Evolutionary conservation across 2,113 vertebrate genomes (phyloP).

Genomic region (Chlorodrepanis virens): DNA sequence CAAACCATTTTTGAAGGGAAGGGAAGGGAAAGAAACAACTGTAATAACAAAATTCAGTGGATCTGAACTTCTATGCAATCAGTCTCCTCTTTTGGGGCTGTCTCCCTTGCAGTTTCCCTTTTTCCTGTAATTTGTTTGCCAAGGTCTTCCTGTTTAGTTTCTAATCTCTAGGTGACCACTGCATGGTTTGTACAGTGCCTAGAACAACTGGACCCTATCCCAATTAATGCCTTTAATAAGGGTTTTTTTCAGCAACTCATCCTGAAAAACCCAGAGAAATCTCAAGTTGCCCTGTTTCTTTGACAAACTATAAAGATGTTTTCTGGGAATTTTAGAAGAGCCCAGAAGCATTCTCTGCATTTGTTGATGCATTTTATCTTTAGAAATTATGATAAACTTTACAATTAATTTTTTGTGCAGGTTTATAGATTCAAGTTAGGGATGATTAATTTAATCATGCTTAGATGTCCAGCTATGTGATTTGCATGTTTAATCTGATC

Average conservation of each 20-base stretch:
- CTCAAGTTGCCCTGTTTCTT: not conserved
- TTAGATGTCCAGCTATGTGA: not conserved
- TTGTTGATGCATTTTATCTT: not conserved
- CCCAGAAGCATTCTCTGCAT: not conserved
- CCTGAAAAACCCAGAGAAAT: not conserved
- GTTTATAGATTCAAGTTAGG: not conserved
- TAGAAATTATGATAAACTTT: not conserved
- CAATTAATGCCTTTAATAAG: not conserved
- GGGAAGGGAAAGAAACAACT: not conserved
- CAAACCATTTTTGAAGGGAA: not conserved
- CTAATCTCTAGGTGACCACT: not conserved
- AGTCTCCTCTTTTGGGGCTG: not conserved
- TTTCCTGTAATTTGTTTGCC: not conserved
- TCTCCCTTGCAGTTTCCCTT: not conserved
- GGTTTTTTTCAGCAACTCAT: not conserved
- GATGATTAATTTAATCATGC: not conserved
- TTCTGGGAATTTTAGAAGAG: not conserved
- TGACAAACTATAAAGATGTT: not conserved
- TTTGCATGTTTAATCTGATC: constrained; percentile 32
- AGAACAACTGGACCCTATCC: not conserved
- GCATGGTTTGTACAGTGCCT: not conserved
- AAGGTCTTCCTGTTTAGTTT: not conserved
- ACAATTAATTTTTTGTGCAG: not conserved
- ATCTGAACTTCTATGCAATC: not conserved
- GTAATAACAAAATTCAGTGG: not conserved